Evolutionary conservation across 2,888 invertebrate species (phyloP), one percentile per base, ranked within the genome.

Genomic region (Odontocolon sp.): DNA sequence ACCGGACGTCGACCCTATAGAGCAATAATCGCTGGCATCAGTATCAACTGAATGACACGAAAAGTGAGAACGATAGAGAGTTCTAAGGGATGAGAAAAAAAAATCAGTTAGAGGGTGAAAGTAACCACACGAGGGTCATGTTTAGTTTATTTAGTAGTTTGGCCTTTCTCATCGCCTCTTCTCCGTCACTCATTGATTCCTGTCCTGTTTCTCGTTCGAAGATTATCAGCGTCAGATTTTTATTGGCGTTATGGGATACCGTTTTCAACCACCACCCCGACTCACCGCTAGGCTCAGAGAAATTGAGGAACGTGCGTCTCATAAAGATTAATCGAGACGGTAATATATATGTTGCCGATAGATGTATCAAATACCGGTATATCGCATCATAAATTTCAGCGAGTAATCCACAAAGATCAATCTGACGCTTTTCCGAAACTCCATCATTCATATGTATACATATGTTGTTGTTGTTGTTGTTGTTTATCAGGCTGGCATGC

Each of bases 181-280:
- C 57, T 40, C 18, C 50, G 31, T 23, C 36, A 45, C 47, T 63
- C 63, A 47, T 14, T 3, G 74, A 74, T 70, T 76, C 69, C 68
- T 74, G 71, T 70, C 69, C 73, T 66, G 78, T 61, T 76, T 79
- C 80, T 79, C 71, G 75, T 68, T 78, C 82, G 77, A 79, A 85
- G 88, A 89, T 88, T 87, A 88, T 83, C 81, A 77, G 80, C 80
- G 81, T 84, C 78, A 82, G 87, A 88, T 88, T 88, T 88, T 88
- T 88, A 89, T 89, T 88, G 85, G 86, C 84, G 71, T 77, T 79
- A 75, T 72, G 68, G 68, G 71, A 78, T 74, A 73, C 74, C 40
- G 9, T 21, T 26, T 45, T 54, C 21, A 31, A 47, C 36, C 23
- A 33, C 33, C 21, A 31, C 47, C 40, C 63, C 26, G 36, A 42